Evolutionary conservation across 2,888 invertebrate species (phyloP).

Genomic region (Brenthis hecate): DNA sequence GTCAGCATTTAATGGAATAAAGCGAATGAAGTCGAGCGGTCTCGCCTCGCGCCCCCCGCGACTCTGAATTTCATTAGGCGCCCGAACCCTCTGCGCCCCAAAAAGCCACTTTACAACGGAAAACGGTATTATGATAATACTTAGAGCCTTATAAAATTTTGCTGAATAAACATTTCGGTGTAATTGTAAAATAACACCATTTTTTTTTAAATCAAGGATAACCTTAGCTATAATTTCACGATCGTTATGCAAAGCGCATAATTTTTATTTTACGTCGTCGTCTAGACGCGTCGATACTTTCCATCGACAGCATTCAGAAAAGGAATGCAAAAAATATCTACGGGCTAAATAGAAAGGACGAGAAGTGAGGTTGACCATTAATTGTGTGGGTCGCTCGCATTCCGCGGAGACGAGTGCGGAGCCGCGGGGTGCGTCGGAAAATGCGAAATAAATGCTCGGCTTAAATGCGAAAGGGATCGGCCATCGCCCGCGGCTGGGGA

Average conservation of each 20-base stretch:
- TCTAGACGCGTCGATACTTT: constrained; percentile 8
- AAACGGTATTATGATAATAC: constrained; percentile 81
- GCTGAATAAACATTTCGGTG: constrained; percentile 76
- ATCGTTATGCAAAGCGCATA: constrained; percentile 25
- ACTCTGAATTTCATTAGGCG: constrained; percentile 80
- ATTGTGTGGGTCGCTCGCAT: constrained; percentile 65
- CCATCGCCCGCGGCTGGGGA: constrained; percentile 74
- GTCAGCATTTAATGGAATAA: constrained; percentile 83
- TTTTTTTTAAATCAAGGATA: constrained; percentile 47
- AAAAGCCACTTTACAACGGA: constrained; percentile 80
- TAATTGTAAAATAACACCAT: constrained; percentile 70
- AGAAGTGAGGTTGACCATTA: constrained; percentile 65
- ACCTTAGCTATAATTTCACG: constrained; percentile 46
- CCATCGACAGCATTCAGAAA: constrained; percentile 16
- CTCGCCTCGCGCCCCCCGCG: constrained; percentile 54
- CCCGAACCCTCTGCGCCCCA: constrained; percentile 65
- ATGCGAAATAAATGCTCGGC: constrained; percentile 81
- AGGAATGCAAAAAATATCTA: constrained; percentile 39
- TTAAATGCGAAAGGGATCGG: constrained; percentile 78
- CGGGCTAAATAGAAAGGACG: constrained; percentile 50
- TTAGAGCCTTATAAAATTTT: constrained; percentile 77
- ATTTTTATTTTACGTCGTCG: constrained; percentile 11
- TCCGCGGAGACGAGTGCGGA: constrained; percentile 55
- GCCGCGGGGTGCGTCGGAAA: constrained; percentile 70
- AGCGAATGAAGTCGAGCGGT: constrained; percentile 80